Evolutionary conservation across 2,797 vertebrate genomes (phyloP).

Genomic region (Tenualosa ilisha): DNA sequence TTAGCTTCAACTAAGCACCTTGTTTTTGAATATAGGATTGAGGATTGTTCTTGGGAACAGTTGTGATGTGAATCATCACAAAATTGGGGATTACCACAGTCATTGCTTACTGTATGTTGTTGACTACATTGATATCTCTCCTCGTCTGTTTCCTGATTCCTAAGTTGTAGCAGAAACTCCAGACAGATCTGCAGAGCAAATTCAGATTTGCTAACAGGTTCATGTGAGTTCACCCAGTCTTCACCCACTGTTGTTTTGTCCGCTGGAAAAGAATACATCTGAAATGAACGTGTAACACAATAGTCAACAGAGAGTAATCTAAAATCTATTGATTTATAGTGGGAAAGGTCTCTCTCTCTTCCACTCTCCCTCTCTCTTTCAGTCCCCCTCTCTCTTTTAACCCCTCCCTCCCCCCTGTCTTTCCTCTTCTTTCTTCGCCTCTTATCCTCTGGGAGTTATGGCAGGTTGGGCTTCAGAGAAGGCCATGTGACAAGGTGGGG

Average conservation of each 20-base stretch:
- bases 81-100: no score
- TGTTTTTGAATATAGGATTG: background rate
- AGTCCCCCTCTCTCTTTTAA: background rate
- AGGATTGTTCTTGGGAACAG: background rate
- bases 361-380: background rate
- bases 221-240: no score
- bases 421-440: slow-evolving; percentile 45
- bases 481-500: slow-evolving; percentile 61
- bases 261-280: background rate
- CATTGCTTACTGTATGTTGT: no score
- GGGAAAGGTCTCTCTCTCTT: background rate
- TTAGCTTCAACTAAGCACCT: background rate
- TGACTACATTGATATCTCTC: no score
- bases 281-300: background rate
- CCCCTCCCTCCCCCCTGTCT: slow-evolving; percentile 6
- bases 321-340: slow-evolving; percentile 9
- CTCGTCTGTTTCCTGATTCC: no score
- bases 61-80: background rate
- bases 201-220: no score
- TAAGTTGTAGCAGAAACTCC: no score
- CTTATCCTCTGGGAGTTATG: slow-evolving; percentile 46
- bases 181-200: no score
- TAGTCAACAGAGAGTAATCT: slow-evolving; percentile 14
- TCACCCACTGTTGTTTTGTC: background rate
- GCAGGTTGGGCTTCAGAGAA: slow-evolving; percentile 47